These are phyloP conservation scores for Pangasius macronema DNA, from an alignment of 2,797 vertebrate species.

Conservation along the genomic window DNA sequence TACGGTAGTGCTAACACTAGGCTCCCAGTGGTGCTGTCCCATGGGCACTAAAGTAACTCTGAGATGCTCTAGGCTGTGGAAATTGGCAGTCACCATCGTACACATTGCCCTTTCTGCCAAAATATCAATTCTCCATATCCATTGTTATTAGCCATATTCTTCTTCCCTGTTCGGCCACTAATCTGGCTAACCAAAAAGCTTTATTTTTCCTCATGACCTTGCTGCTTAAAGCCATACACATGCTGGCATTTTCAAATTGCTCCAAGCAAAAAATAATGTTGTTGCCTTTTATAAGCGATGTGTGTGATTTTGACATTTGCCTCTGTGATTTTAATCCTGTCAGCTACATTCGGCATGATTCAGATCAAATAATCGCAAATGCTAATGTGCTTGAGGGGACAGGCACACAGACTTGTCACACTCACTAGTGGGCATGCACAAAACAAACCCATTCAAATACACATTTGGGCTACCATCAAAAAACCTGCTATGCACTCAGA, in stretches of 20 bases:
- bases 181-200: slow-evolving; percentile 32
- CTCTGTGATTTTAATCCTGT: slow-evolving; percentile 62
- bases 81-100: slow-evolving; percentile 56
- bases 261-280: slow-evolving; percentile 55
- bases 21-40: slow-evolving; percentile 55
- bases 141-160: background rate
- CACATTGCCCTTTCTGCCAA: slow-evolving; percentile 57
- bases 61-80: slow-evolving; percentile 51
- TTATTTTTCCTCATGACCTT: slow-evolving; percentile 29
- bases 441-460: slow-evolving; percentile 18
- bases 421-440: background rate
- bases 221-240: slow-evolving; percentile 35
- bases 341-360: slow-evolving; percentile 63
- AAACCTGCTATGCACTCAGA: background rate
- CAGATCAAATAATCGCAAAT: slow-evolving; percentile 61
- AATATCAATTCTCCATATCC: slow-evolving; percentile 39
- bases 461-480: slow-evolving; percentile 11
- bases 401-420: background rate
- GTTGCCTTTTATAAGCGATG: slow-evolving; percentile 55
- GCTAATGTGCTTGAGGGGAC: slow-evolving; percentile 56
- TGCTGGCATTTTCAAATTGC: slow-evolving; percentile 52
- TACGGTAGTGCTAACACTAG: slow-evolving; percentile 59
- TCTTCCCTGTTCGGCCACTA: background rate
- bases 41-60: slow-evolving; percentile 60
- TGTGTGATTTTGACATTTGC: slow-evolving; percentile 66